Evolutionary conservation across 2,797 vertebrate species (phyloP), one percentile per base, ranked within the genome.

Genomic region (Gallinago stenura): DNA sequence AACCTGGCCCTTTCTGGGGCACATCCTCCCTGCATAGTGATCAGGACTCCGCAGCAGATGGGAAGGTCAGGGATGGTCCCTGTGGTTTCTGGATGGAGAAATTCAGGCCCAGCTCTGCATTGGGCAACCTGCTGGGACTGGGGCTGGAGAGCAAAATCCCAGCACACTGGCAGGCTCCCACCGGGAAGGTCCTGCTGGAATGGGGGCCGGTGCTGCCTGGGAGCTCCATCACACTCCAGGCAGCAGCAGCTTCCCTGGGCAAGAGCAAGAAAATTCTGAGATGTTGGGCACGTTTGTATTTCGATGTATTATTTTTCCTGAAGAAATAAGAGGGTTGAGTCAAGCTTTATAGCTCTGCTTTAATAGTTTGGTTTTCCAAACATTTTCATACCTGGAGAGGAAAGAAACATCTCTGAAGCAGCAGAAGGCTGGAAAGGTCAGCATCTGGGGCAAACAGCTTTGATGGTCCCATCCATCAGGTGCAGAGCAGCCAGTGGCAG

Each of bases 211-310:
- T 9, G 26, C n/a, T 61, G 66, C 15, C 25, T 9, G 31, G 54
- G 54, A 60, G 25, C 56, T 51, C 8, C 25, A 46, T 17, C 14
- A 6, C 0, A 2, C 9, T 28, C 45, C 0, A 2, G 18, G 54
- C 18, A 26, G 43, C 18, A 17, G 64, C 30, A 43, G 45, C 45
- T 60, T 41, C 8, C 1, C 15, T 0, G 2, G 41, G 50, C 18
- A 22, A n/a, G 46, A 30, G 28, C 39, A 53, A 54, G 48, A 17
- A 39, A 16, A 12, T 18, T 35, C n/a, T 19, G 56, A 46, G 56
- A 54, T 54, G 19, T 19, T 30, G 24, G 56, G 48, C 19, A n/a
- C 1, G 1, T 50, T 81, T 10, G 5, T 39, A 14, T 57, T 46
- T 39, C 22, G 58, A 31, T 19, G 14, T 28, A 2, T 31, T 22